phyloP scores from a whole-genome alignment of 2,113 vertebrate species.

The Varanus salvator region DNA sequence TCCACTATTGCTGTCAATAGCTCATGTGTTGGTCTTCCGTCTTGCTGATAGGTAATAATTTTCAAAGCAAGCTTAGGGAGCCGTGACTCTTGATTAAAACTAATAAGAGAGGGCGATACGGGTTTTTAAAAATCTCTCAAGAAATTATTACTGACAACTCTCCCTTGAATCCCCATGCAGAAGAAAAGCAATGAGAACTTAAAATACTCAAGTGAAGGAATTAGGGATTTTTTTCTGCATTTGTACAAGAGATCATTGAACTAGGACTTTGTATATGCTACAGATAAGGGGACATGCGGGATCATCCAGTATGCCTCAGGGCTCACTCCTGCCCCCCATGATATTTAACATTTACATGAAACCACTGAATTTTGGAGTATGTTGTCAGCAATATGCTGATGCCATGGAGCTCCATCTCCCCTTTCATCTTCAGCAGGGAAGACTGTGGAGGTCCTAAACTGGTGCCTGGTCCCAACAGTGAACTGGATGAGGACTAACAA shows the following conservation, averaged over 20 bases:
- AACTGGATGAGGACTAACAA: too few relatives aligned
- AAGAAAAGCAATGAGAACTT: constrained; percentile 35
- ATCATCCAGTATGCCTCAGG: too few relatives aligned
- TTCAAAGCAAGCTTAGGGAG: constrained; percentile 73
- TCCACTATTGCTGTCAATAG: constrained; percentile 74
- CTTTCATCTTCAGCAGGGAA: too few relatives aligned
- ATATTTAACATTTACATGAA: too few relatives aligned
- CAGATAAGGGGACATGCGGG: not conserved
- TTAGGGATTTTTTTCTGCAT: not conserved
- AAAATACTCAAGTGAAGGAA: not conserved
- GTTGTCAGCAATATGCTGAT: too few relatives aligned
- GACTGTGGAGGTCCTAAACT: too few relatives aligned
- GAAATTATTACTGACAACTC: constrained; percentile 73
- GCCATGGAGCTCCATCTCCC: too few relatives aligned
- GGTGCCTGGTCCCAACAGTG: too few relatives aligned
- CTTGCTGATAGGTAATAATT: constrained; percentile 83
- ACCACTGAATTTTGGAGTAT: too few relatives aligned
- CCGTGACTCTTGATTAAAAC: constrained; percentile 78
- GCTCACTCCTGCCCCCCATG: too few relatives aligned
- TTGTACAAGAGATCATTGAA: not conserved
- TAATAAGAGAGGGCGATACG: constrained; percentile 67
- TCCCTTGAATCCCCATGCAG: constrained; percentile 45
- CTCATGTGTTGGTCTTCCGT: constrained; percentile 69
- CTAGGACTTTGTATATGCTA: not conserved
- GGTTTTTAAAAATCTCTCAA: constrained; percentile 73